Evolutionary conservation across 2,888 invertebrate genomes (phyloP), one percentile per base, ranked within the genome.

Genomic region (Eupithecia exiguata): DNA sequence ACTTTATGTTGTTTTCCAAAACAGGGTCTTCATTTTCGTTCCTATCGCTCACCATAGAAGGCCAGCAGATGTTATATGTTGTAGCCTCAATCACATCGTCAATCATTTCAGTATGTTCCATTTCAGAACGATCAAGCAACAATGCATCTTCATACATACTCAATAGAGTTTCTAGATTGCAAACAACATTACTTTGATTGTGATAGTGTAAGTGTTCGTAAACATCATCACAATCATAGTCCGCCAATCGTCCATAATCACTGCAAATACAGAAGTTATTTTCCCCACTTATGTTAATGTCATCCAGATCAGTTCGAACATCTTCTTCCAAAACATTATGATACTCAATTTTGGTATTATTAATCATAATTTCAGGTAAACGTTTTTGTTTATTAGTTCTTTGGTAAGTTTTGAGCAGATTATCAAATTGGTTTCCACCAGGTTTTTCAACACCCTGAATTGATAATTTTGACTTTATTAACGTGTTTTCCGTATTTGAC

Each of bases 401-500:
- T 77, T 78, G 75, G 80, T 91, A 92, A 12, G 89, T 91, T 83
- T 84, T 90, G 25, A 84, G 36, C 74, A 79, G 77, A 71, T 80
- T 77, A 35, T 67, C 35, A 67, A 74, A 65, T 61, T 65, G 63
- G 36, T 63, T 75, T 66, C 92, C 92, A 84, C 92, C 93, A 72
- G 92, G 92, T 78, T 91, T 91, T 84, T 92, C 92, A 14, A 91
- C 90, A 61, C 91, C 91, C 82, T 91, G 90, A 74, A 88, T 86
- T 80, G 83, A 87, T 75, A 89, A 82, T 82, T 92, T 92, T 5
- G 89, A 88, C 77, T 86, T 85, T 43, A 77, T 82, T 40, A 75
- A 78, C 71, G 78, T 82, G 18, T 69, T 65, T 70, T 79, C 78
- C 12, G 77, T 66, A 68, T 67, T 75, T 71, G 68, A 70, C 61